Evolutionary conservation across 1,140 invertebrate species (phyloP).

Genomic region (Mercenaria mercenaria): DNA sequence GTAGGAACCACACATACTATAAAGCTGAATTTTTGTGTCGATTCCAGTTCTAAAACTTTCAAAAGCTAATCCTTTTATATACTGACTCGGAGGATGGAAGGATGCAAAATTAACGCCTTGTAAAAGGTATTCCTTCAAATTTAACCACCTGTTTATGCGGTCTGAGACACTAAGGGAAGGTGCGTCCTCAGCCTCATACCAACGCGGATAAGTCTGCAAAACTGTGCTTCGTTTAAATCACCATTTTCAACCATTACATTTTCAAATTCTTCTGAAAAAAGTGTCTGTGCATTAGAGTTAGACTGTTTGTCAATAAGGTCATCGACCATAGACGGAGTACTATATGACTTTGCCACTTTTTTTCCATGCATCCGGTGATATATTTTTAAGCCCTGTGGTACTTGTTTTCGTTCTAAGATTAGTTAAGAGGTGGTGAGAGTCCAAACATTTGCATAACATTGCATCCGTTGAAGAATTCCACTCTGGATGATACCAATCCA

Average conservation of each 20-base stretch:
- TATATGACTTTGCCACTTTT: not conserved
- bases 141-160: not conserved
- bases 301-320: slow-evolving; percentile 26
- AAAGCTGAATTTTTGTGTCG: not conserved
- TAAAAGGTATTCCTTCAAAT: not conserved
- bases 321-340: slow-evolving; percentile 4
- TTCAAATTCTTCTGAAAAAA: slow-evolving; percentile 46
- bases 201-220: slow-evolving; percentile 40
- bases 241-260: slow-evolving; percentile 25
- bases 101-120: not conserved
- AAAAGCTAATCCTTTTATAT: not conserved
- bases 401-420: not conserved
- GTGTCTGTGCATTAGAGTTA: slow-evolving; percentile 1
- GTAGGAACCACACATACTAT: not conserved
- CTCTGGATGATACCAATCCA: not conserved
- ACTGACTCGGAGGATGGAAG: not conserved
- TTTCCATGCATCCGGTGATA: slow-evolving; percentile 13
- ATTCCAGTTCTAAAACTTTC: not conserved
- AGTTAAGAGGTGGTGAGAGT: not conserved
- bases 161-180: not conserved
- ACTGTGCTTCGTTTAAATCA: not conserved
- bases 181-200: slow-evolving; percentile 33
- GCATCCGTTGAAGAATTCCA: not conserved
- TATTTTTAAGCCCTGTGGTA: not conserved
- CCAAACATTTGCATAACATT: not conserved